phyloP scores from a whole-genome alignment of 1,140 invertebrate genomes.

The Andrena cerasifolii region DNA sequence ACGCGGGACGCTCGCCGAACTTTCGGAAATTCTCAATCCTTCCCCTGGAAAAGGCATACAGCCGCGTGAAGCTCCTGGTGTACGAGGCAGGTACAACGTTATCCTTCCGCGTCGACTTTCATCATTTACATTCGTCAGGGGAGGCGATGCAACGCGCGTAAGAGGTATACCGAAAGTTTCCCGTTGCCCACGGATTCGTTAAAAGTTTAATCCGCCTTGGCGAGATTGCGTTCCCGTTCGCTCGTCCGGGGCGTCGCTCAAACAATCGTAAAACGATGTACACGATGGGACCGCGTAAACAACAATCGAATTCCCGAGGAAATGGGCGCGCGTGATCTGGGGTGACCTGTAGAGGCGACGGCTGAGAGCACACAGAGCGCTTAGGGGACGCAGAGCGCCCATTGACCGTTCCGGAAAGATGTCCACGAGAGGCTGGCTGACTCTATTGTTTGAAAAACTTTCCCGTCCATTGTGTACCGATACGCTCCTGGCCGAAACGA shows the following conservation, averaged over 20 bases:
- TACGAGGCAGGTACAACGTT: no score
- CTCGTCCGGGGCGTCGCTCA: not conserved
- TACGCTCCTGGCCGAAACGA: slow-evolving; percentile 25
- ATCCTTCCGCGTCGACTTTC: not conserved
- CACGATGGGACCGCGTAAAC: slow-evolving; percentile 7
- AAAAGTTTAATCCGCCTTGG: slow-evolving; percentile 1
- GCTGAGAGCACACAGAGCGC: slow-evolving; percentile 38
- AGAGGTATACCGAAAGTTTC: not conserved
- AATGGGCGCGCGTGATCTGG: slow-evolving; percentile 32
- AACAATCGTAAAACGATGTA: slow-evolving; percentile 24
- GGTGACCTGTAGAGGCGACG: slow-evolving; percentile 29
- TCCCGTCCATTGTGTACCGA: slow-evolving; percentile 41
- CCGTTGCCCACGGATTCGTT: not conserved
- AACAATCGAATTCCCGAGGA: not conserved
- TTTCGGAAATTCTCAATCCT: no score
- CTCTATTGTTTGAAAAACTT: slow-evolving; percentile 55
- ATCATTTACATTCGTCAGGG: not conserved
- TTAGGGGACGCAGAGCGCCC: slow-evolving; percentile 37
- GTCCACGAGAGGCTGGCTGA: slow-evolving; percentile 39
- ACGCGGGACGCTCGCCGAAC: no score
- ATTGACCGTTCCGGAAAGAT: slow-evolving; percentile 54
- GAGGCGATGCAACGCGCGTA: not conserved
- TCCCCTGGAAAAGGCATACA: no score
- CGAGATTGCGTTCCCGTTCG: slow-evolving; percentile 1
- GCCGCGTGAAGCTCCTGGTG: not conserved